A percentile compares a stretch with the other conserved stretches of the same genome.
phyloP scores from a whole-genome alignment of 2,888 invertebrate species.

The Anaspis maculata region DNA sequence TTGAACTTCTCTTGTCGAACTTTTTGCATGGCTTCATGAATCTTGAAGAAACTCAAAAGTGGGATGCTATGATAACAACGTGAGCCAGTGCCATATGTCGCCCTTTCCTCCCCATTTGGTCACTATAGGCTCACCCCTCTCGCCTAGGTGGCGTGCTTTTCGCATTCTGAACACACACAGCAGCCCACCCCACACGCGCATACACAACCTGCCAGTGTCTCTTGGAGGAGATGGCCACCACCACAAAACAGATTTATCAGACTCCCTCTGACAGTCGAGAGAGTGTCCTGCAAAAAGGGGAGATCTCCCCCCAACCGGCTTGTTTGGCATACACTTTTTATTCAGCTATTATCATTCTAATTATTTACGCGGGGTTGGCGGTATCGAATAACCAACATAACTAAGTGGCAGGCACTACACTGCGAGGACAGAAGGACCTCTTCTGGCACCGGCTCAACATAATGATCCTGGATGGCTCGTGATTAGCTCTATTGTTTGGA shows the following conservation, averaged over 20 bases:
- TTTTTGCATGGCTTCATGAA: too few species aligned
- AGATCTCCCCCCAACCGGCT: conserved; percentile 29
- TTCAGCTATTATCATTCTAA: conserved; percentile 44
- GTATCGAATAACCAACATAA: conserved; percentile 41
- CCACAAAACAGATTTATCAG: conserved; percentile 43
- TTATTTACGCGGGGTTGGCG: conserved; percentile 38
- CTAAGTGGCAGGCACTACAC: conserved; percentile 42
- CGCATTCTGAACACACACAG: conserved; percentile 16
- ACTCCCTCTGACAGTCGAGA: conserved; percentile 38
- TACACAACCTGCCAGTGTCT: conserved; percentile 33
- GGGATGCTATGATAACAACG: too few species aligned
- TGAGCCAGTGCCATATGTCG: conserved; percentile 27
- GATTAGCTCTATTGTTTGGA: conserved; percentile 33
- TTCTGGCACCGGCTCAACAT: conserved; percentile 21
- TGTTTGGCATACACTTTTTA: conserved; percentile 42
- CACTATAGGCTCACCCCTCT: conserved; percentile 26
- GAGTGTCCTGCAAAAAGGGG: conserved; percentile 31
- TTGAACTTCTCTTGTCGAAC: too few species aligned
- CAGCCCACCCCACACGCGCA: conserved; percentile 19
- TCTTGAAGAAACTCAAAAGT: too few species aligned
- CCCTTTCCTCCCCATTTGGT: conserved; percentile 23
- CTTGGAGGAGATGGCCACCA: conserved; percentile 35
- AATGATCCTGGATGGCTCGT: conserved; percentile 29
- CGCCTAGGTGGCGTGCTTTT: conserved; percentile 14
- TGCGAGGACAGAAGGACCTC: too few species aligned